Conservation (phyloP, 1,140 invertebrate species). For the Trachymyrmex septentrionalis region DNA sequence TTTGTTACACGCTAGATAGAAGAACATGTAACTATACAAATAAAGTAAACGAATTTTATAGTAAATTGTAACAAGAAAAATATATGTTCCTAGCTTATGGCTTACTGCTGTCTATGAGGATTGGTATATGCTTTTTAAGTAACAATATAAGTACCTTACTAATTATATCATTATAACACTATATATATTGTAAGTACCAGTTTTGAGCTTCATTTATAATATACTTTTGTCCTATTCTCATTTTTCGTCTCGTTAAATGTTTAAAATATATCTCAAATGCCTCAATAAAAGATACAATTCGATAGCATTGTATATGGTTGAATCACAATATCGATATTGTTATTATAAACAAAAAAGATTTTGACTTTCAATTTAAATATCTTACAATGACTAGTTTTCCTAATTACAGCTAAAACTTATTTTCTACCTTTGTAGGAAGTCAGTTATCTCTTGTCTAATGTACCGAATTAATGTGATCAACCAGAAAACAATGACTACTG, state of each 20-base stretch:
- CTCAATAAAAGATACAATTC: constrained; percentile 59
- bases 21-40: constrained; percentile 24
- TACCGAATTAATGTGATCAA: constrained; percentile 45
- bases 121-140: constrained; percentile 71
- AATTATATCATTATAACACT: constrained; percentile 53
- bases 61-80: constrained; percentile 69
- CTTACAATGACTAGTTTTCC: constrained; percentile 32
- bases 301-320: constrained; percentile 66
- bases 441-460: constrained; percentile 21
- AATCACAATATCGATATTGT: constrained; percentile 69
- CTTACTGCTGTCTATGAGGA: constrained; percentile 75
- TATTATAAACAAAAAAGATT: constrained; percentile 51
- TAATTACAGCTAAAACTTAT: constrained; percentile 63
- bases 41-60: constrained; percentile 49
- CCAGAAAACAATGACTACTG: constrained; percentile 49
- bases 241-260: constrained; percentile 52
- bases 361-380: constrained; percentile 64
- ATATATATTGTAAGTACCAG: constrained; percentile 47
- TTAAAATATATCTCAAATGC: constrained; percentile 64
- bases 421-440: constrained; percentile 48
- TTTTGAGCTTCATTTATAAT: constrained; percentile 61
- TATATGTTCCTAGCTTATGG: constrained; percentile 79
- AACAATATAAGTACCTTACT: constrained; percentile 69
- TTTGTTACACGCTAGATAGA: constrained; percentile 45
- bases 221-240: constrained; percentile 34